Evolutionary conservation across 2,888 invertebrate genomes (phyloP).

Genomic region (Lithophane ornitopus): DNA sequence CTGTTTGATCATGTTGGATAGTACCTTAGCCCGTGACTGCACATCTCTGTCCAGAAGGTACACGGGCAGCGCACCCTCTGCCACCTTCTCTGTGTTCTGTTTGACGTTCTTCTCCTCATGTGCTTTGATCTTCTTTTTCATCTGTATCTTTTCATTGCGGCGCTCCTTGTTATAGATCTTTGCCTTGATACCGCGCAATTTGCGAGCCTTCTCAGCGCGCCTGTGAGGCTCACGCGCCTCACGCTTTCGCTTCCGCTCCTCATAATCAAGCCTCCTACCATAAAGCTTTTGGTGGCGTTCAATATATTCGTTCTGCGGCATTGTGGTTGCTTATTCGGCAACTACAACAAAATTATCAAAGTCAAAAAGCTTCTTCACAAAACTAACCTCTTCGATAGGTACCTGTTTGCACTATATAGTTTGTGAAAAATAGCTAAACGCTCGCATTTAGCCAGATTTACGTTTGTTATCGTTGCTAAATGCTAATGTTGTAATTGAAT

Average conservation of each 20-base stretch:
- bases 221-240: slow-evolving; percentile 98
- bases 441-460: slow-evolving; percentile 1
- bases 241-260: slow-evolving; percentile 98
- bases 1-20: slow-evolving; percentile 99
- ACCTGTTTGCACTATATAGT: slow-evolving; percentile 28
- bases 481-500: slow-evolving; percentile 4
- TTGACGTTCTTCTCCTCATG: slow-evolving; percentile 98
- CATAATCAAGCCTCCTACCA: slow-evolving; percentile 99
- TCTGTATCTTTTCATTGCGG: slow-evolving; percentile 99
- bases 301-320: slow-evolving; percentile 99
- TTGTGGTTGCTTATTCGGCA: slow-evolving; percentile 91
- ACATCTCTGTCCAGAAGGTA: slow-evolving; percentile 99
- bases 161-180: slow-evolving; percentile 99
- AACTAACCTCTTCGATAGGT: slow-evolving; percentile 56
- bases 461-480: neutral
- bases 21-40: slow-evolving; percentile 97
- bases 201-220: slow-evolving; percentile 96
- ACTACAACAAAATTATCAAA: slow-evolving; percentile 89
- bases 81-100: slow-evolving; percentile 95
- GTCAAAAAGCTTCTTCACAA: slow-evolving; percentile 70
- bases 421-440: neutral
- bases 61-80: slow-evolving; percentile 98
- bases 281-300: slow-evolving; percentile 99
- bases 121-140: slow-evolving; percentile 99
- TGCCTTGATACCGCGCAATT: slow-evolving; percentile 98